Conservation (phyloP, 2,113 vertebrate species). For the Podiceps cristatus region DNA sequence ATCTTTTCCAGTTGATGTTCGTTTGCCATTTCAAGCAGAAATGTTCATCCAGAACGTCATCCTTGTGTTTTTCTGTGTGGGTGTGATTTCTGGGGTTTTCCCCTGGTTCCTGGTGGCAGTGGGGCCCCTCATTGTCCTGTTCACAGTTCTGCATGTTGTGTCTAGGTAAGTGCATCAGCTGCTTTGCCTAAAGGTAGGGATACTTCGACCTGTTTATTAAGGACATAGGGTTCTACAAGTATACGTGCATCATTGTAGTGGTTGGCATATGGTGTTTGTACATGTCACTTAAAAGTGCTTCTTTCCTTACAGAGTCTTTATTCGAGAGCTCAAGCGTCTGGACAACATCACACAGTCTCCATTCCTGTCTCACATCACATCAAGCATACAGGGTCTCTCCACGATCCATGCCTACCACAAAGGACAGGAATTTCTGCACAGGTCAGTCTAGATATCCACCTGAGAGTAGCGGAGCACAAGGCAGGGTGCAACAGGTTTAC, state of each 20-base stretch:
- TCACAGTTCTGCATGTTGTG: constrained; percentile 84
- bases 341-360: constrained; percentile 94
- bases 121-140: constrained; percentile 86
- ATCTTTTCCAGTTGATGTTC: constrained; percentile 84
- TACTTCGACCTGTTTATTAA: neutral
- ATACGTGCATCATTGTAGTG: accelerated
- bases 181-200: neutral
- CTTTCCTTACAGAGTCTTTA: constrained; percentile 82
- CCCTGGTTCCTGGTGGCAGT: constrained; percentile 93
- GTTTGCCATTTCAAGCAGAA: constrained; percentile 92
- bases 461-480: neutral
- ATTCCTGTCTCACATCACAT: constrained; percentile 91
- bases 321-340: constrained; percentile 91
- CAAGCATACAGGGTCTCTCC: constrained; percentile 91
- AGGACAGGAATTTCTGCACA: constrained; percentile 87
- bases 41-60: constrained; percentile 96
- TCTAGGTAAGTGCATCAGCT: constrained; percentile 80
- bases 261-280: neutral
- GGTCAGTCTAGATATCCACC: constrained; percentile 69
- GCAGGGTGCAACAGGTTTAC: neutral
- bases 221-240: neutral
- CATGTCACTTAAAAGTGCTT: neutral
- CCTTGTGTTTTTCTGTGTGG: constrained; percentile 91
- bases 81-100: constrained; percentile 87
- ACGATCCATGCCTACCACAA: constrained; percentile 91